phyloP scores from a whole-genome alignment of 2,113 vertebrate genomes.

The Platanista minor region DNA sequence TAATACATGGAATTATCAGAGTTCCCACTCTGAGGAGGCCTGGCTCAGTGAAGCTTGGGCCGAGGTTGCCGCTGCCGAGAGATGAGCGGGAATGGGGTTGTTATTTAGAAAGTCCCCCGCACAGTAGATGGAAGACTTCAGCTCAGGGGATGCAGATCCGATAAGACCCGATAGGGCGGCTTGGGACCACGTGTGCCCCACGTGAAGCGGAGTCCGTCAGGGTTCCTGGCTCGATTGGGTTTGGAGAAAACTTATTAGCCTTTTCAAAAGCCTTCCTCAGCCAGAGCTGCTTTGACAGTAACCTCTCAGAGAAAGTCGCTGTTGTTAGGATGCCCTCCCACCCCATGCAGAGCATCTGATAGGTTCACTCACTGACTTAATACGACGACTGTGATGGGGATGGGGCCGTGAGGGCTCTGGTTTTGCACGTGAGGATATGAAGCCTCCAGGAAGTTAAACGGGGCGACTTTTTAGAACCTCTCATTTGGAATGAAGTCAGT shows the following conservation, averaged over 20 bases:
- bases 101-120: not conserved
- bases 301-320: not conserved
- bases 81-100: not conserved
- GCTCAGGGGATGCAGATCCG: fast-evolving
- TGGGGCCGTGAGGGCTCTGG: not conserved
- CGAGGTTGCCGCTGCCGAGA: not conserved
- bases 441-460: not conserved
- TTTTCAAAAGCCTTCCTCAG: not conserved
- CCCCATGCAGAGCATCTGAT: not conserved
- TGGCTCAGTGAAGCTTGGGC: not conserved
- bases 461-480: not conserved
- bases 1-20: fast-evolving
- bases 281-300: not conserved
- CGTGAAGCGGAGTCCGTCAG: fast-evolving
- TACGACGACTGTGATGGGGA: fast-evolving
- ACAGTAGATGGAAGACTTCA: not conserved
- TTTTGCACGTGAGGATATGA: not conserved
- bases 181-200: fast-evolving
- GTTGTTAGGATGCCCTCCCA: not conserved
- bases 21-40: not conserved
- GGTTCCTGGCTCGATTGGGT: not conserved
- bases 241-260: not conserved
- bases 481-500: fast-evolving
- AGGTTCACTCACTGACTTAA: fast-evolving
- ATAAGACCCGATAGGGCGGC: not conserved